Base-by-base conservation (phyloP, 2,797 vertebrate genomes). In the Columba guinea region DNA sequence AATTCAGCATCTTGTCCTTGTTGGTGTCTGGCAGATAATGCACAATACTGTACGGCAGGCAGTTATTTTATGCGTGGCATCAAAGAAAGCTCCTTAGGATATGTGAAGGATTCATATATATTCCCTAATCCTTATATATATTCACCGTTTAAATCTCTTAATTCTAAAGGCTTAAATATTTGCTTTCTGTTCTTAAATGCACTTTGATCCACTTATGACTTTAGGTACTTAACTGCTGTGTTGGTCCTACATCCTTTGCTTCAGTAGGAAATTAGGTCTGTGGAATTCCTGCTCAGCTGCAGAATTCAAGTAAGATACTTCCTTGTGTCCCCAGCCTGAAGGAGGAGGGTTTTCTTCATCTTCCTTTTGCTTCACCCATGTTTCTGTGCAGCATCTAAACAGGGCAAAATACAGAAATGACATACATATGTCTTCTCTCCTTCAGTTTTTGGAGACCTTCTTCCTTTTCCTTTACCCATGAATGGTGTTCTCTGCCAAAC, bases 31-130 rank as follows among this genome's bases (percentile, higher is more conserved):
- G 17, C 7, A 82, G 74, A 80, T 60, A 94, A 69, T 68, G 30
- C 49, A 92, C 83, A 93, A 80, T 74, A 35, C 46, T 49, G 18
- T 44, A 71, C 21, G 84, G 35, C 7, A 73, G 32, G 77, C 77
- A 94, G 41, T 37, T 90, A 91, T 68, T 90, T 88, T 87, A 76
- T 59, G 23, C 60, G 19, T 58, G 32, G 64, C 32, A 64, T 87
- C 64, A 78, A 74, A 64, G 35, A 94, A 96, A 94, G 74, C 78
- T 96, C 58, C 74, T 90, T 87, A 95, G 74, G 55, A 90, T 79
- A 84, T 56, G n/a, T 70, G 52, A 35, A 87, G 63, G 74, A 84
- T 84, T 93, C 94, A 49, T 90, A 78, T 30, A 69, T 55, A 46
- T 73, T 90, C 48, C 8, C 27, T 82, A 89, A 87, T 82, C 60